These are phyloP conservation scores for Dendrocincla fuliginosa DNA, from an alignment of 2,797 vertebrate genomes.

Conservation along the genomic window DNA sequence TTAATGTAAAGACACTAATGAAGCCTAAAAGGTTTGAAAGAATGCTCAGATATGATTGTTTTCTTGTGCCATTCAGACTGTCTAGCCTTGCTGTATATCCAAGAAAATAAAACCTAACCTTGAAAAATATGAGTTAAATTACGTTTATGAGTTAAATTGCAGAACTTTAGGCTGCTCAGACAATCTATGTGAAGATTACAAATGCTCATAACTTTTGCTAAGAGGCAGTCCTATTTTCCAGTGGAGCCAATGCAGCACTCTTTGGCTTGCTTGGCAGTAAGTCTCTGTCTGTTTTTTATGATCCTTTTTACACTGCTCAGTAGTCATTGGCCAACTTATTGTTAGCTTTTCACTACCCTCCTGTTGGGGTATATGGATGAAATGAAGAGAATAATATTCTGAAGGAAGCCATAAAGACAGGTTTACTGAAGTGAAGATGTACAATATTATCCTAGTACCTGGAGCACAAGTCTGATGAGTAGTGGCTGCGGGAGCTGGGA, in stretches of 20 bases:
- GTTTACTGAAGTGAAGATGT: not conserved
- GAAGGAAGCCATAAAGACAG: not conserved
- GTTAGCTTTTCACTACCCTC: not conserved
- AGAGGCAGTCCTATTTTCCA: not conserved
- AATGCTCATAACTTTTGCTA: not conserved
- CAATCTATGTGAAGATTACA: not conserved
- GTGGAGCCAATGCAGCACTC: not conserved
- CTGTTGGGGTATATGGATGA: not conserved
- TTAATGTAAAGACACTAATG: not conserved
- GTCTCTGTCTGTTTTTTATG: not conserved
- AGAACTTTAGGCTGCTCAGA: not conserved
- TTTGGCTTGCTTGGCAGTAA: not conserved
- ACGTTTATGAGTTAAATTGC: not conserved
- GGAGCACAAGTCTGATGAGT: not conserved
- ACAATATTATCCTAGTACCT: not conserved
- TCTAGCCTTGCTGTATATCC: not conserved
- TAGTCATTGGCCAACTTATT: not conserved
- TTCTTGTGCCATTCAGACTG: not conserved
- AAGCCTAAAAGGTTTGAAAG: not conserved
- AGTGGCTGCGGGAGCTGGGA: not conserved
- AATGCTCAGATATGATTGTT: not conserved
- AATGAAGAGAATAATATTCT: not conserved
- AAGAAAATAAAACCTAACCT: constrained; percentile 11
- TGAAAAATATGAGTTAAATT: not conserved
- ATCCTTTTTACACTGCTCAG: not conserved